Percentiles rank a stretch among this genome's conserved stretches.
phyloP scores from a whole-genome alignment of 1,140 invertebrate genomes.

The Oncopodura yosiiana region DNA sequence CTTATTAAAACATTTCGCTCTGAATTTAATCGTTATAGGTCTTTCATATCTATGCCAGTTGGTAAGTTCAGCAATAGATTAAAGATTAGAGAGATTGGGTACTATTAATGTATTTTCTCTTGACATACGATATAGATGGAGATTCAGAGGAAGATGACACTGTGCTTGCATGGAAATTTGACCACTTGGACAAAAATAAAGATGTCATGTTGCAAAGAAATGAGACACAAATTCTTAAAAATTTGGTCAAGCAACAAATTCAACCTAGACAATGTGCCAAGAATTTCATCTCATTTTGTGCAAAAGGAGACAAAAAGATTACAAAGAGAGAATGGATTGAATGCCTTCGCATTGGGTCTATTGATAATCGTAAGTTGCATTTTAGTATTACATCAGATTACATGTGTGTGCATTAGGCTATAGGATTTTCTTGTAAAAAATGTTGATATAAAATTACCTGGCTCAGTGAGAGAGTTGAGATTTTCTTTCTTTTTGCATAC shows the following conservation, averaged over 20 bases:
- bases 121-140: constrained; percentile 1
- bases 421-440: too few relatives aligned
- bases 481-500: too few relatives aligned
- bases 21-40: constrained; percentile 51
- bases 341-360: constrained; percentile 60
- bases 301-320: constrained; percentile 64
- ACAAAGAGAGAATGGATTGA: constrained; percentile 65
- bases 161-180: constrained; percentile 80
- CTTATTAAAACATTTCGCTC: constrained; percentile 69
- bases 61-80: background rate
- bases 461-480: too few relatives aligned
- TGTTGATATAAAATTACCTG: too few relatives aligned
- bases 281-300: constrained; percentile 75
- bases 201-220: constrained; percentile 62
- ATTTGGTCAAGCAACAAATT: constrained; percentile 72
- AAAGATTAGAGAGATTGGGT: background rate
- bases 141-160: constrained; percentile 20
- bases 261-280: constrained; percentile 78
- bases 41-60: constrained; percentile 1
- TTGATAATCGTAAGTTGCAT: constrained; percentile 42
- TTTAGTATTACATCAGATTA: too few relatives aligned
- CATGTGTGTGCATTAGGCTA: too few relatives aligned
- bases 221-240: constrained; percentile 68
- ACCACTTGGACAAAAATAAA: constrained; percentile 62
- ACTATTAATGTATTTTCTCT: background rate